Evolutionary conservation across 2,113 vertebrate species (phyloP).

Genomic region (Podocnemis expansa): DNA sequence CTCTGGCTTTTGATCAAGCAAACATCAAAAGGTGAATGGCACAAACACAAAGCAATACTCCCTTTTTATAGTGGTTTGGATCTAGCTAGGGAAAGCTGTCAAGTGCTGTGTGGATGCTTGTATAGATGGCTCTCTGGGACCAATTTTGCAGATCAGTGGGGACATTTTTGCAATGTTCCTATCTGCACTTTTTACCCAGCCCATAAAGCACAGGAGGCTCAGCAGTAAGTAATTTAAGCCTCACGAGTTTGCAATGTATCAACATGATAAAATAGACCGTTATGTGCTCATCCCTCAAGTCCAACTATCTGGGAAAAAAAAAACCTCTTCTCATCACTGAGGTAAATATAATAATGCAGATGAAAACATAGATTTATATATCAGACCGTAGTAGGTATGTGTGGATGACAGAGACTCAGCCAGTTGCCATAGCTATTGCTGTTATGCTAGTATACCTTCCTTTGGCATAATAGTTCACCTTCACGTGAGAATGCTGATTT

Average conservation of each 20-base stretch:
- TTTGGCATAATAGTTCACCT: neutral
- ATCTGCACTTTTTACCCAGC: neutral
- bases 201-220: neutral
- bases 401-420: neutral
- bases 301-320: neutral
- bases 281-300: neutral
- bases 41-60: neutral
- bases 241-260: neutral
- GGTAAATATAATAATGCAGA: neutral
- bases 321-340: neutral
- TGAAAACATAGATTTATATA: neutral
- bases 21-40: constrained; percentile 14
- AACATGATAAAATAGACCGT: neutral
- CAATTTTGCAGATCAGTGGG: constrained; percentile 18
- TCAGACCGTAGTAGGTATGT: fast-evolving
- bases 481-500: neutral
- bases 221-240: neutral
- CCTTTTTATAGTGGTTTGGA: neutral
- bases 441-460: neutral
- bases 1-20: constrained; percentile 22
- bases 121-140: neutral
- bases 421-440: neutral
- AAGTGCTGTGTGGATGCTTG: neutral
- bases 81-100: neutral
- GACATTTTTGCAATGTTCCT: neutral